A percentile compares a stretch with the other conserved stretches of the same genome.
Evolutionary conservation across 2,797 vertebrate genomes (phyloP).

Genomic region (Mionectes olivaceus): DNA sequence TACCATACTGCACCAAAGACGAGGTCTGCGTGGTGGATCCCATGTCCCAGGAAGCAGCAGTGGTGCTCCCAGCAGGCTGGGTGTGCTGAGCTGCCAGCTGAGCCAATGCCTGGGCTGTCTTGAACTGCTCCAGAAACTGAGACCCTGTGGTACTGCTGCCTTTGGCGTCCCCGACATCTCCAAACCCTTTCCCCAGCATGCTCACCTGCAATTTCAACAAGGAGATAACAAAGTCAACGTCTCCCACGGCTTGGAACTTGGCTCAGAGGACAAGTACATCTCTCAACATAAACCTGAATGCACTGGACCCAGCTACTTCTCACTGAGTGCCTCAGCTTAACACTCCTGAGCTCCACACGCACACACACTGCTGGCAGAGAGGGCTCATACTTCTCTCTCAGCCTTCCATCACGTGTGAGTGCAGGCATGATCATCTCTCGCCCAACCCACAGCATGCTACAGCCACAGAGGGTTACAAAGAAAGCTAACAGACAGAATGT

Average conservation of each 20-base stretch:
- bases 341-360: neutral
- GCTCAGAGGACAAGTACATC: neutral
- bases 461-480: neutral
- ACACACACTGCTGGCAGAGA: neutral
- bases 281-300: rapidly evolving
- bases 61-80: conserved; percentile 79
- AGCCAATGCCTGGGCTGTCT: conserved; percentile 95
- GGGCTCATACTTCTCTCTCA: neutral
- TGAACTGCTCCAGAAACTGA: conserved; percentile 98
- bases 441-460: neutral
- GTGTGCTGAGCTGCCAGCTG: conserved; percentile 95
- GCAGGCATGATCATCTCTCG: neutral
- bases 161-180: conserved; percentile 92
- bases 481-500: neutral
- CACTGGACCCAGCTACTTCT: neutral
- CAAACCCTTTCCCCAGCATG: conserved; percentile 94
- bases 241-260: neutral
- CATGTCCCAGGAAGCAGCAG: conserved; percentile 89
- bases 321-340: neutral
- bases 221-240: rapidly evolving
- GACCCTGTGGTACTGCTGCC: conserved; percentile 90
- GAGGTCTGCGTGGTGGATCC: conserved; percentile 79
- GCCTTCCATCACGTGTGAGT: rapidly evolving
- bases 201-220: conserved; percentile 73
- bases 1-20: conserved; percentile 93